Base-by-base conservation (phyloP, 37 sponge, comb jelly and placozoan genomes). In the Ianthella basta region DNA sequence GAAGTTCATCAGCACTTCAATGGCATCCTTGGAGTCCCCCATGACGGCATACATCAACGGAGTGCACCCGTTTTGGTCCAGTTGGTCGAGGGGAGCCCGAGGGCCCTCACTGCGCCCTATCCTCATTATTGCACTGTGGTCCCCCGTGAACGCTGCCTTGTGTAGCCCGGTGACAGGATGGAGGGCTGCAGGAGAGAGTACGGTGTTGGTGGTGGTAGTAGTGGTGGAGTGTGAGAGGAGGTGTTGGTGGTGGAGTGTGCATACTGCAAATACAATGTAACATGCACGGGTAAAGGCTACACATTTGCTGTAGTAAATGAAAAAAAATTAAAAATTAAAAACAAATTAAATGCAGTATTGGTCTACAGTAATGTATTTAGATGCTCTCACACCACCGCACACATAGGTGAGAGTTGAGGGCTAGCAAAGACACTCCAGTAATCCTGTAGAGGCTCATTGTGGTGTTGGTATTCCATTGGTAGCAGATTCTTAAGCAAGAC, bases 11-110 rank as follows among this genome's bases (percentile, higher is more conserved):
- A 95, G 75, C 77, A 90, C 86, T 32, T 95, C 96, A 18, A 92
- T 85, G 44, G 88, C 92, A 24, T 61, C 63, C 23, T 35, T 63
- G 55, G 96, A 92, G 68, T 95, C 96, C 15, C 91, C 88, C 82
- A 92, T 59, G 27, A 77, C 93, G 23, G 96, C 96, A 84, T 95
- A 95, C 96, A 95, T 95, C 75, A 95, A 84, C 23, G 96, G 96
- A 27, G 91, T 86, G 63, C 91, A 90, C 32, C 88, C 91, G 77
- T 87, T 92, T 12, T 32, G 84, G 82, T 95, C 96, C 32, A 87
- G 78, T 72, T 85, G 60, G 40, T 90, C 77, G 23, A 95, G 59
- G 15, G 86, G 86, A 18, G 87, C 89, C n/a, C 72, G 72, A 54
- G 72, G 85, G 0, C 94, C 94, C 38, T 87, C 56, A 61, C 33